phyloP scores from a whole-genome alignment of 1,140 invertebrate species.

The Babylonia areolata region DNA sequence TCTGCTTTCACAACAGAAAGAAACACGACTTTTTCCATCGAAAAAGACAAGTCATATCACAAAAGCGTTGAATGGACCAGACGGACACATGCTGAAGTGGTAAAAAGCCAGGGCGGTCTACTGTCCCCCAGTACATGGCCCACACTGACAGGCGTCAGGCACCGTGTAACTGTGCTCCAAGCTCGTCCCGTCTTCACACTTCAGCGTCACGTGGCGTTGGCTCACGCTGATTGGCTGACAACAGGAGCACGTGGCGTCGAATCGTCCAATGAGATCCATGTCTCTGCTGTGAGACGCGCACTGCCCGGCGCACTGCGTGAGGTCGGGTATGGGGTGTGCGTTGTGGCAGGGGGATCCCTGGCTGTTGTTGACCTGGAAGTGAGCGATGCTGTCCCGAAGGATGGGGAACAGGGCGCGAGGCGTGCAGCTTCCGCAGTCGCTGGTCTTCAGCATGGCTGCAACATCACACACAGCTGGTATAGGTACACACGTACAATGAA shows the following conservation, averaged over 20 bases:
- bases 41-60: background rate
- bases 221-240: slow-evolving; percentile 51
- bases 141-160: slow-evolving; percentile 55
- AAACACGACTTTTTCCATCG: background rate
- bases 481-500: no score
- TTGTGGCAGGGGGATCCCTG: slow-evolving; percentile 46
- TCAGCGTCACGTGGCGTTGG: slow-evolving; percentile 38
- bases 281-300: slow-evolving; percentile 48
- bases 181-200: slow-evolving; percentile 48
- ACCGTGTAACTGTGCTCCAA: slow-evolving; percentile 50
- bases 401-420: slow-evolving; percentile 47
- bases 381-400: slow-evolving; percentile 44
- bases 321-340: slow-evolving; percentile 46
- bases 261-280: slow-evolving; percentile 50
- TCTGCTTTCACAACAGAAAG: background rate
- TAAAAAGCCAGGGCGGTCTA: background rate
- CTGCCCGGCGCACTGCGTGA: slow-evolving; percentile 55
- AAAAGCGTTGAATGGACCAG: background rate
- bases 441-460: slow-evolving; percentile 22
- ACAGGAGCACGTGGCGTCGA: slow-evolving; percentile 55
- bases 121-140: slow-evolving; percentile 41
- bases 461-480: no score
- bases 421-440: slow-evolving; percentile 46
- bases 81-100: background rate
- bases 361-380: slow-evolving; percentile 47